Percentiles rank a stretch among this genome's conserved stretches.
Conservation (phyloP, 2,797 vertebrate genomes). For the Neopelma chrysocephalum region DNA sequence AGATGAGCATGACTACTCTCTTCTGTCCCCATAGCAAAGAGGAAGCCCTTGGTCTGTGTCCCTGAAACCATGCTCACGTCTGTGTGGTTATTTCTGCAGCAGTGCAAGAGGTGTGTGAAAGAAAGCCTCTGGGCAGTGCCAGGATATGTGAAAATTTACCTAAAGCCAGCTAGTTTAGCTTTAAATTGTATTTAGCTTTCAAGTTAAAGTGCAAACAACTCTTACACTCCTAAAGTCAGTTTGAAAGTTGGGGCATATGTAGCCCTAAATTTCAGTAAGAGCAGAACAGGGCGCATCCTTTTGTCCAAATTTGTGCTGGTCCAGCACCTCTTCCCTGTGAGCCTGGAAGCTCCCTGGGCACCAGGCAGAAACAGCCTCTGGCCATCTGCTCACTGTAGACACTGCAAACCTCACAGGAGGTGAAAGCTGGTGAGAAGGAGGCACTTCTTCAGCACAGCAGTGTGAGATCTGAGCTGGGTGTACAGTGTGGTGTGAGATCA, state of each 20-base stretch:
- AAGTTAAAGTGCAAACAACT: neutral
- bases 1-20: fast-evolving
- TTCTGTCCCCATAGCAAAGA: neutral
- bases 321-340: fast-evolving
- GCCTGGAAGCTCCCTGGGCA: neutral
- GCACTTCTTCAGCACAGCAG: neutral
- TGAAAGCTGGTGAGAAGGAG: neutral
- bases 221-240: neutral
- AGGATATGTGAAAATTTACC: neutral
- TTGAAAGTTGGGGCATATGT: fast-evolving
- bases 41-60: neutral
- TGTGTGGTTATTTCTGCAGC: neutral
- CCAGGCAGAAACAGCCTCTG: neutral
- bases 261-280: neutral
- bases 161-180: neutral
- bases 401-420: neutral
- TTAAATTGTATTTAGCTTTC: neutral
- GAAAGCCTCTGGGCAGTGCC: neutral
- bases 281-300: neutral
- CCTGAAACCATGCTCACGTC: fast-evolving
- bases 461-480: neutral
- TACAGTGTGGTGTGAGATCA: fast-evolving
- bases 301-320: too few species aligned
- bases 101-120: neutral
- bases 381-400: neutral